phyloP scores from a whole-genome alignment of 2,797 vertebrate species.

The Selene dorsalis region DNA sequence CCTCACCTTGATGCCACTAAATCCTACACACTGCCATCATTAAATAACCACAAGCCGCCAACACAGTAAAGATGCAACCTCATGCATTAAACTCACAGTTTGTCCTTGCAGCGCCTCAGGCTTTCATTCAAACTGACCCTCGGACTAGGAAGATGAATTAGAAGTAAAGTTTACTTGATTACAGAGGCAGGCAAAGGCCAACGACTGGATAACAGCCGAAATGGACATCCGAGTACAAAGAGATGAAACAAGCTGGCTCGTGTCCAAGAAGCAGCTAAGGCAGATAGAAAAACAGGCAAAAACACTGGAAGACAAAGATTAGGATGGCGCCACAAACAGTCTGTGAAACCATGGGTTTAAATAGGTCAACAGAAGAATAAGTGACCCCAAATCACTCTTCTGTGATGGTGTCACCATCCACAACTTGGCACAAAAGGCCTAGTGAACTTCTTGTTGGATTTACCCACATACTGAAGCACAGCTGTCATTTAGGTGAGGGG shows the following conservation, averaged over 20 bases:
- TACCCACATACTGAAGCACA: too few relatives aligned
- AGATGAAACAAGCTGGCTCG: constrained; percentile 11
- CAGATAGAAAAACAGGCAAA: background rate
- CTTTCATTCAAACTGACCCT: background rate
- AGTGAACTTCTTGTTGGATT: background rate
- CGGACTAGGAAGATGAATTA: background rate
- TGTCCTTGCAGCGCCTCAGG: background rate
- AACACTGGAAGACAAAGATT: background rate
- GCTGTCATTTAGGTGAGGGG: too few relatives aligned
- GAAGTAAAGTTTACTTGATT: background rate
- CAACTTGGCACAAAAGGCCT: background rate
- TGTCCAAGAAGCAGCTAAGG: background rate
- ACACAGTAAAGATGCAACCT: constrained; percentile 1
- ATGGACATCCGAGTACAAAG: background rate
- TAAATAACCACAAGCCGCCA: background rate
- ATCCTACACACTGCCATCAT: too few relatives aligned
- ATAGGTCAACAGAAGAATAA: too few relatives aligned
- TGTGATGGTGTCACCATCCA: too few relatives aligned
- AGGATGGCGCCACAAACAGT: background rate
- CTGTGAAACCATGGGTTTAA: too few relatives aligned
- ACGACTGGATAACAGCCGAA: constrained; percentile 3
- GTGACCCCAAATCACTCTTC: too few relatives aligned
- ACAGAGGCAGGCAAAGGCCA: background rate
- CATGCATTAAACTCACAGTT: background rate
- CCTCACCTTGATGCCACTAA: too few relatives aligned